phyloP scores from a whole-genome alignment of 2,797 vertebrate species.

The Manis crassicaudata region DNA sequence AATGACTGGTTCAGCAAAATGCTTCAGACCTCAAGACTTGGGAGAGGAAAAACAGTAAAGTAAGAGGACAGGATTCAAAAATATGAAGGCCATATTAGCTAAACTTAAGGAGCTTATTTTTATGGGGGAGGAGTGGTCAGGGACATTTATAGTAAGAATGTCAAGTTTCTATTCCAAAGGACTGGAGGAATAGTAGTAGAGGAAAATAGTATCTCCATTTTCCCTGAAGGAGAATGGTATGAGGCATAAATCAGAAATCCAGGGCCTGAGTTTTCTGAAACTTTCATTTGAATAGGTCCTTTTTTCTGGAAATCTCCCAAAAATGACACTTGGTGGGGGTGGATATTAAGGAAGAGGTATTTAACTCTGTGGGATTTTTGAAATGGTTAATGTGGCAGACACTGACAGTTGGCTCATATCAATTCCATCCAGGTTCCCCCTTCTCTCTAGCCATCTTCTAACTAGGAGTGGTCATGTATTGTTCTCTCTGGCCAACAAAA shows the following conservation, averaged over 20 bases:
- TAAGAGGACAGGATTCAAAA: background rate
- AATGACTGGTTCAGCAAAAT: background rate
- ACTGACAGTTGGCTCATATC: background rate
- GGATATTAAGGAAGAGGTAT: background rate
- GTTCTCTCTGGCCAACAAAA: background rate
- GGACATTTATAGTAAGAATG: background rate
- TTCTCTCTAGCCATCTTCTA: background rate
- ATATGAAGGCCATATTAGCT: background rate
- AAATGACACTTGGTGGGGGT: background rate
- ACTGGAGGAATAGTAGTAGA: background rate
- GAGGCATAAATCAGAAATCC: background rate
- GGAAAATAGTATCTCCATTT: background rate
- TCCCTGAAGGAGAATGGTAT: background rate
- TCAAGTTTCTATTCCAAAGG: background rate
- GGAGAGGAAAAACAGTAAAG: background rate
- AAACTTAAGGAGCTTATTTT: background rate
- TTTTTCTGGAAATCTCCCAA: slow-evolving; percentile 5
- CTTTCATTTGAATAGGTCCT: background rate
- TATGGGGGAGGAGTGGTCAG: background rate
- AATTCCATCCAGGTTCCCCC: background rate
- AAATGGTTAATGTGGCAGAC: background rate
- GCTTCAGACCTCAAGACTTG: background rate
- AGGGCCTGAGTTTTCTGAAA: background rate
- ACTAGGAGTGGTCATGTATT: background rate
- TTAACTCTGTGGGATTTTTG: background rate